Evolutionary conservation across 2,113 vertebrate species (phyloP).

Genomic region (Ahaetulla prasina): DNA sequence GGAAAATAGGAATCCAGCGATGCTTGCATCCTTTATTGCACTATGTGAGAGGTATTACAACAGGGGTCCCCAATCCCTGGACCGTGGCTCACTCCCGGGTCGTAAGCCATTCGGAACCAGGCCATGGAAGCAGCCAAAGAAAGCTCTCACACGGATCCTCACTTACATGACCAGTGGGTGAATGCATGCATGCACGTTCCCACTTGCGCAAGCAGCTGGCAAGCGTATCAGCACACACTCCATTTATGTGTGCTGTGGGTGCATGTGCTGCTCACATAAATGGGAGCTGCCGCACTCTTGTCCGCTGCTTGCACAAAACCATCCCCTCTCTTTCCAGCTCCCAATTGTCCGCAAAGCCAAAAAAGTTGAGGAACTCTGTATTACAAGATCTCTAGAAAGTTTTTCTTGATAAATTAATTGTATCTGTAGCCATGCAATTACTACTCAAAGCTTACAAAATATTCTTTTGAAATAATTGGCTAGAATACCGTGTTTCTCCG

Average conservation of each 20-base stretch:
- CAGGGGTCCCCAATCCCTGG: not conserved
- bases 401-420: not conserved
- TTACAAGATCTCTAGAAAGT: not conserved
- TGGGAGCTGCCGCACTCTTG: no score
- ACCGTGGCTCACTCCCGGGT: not conserved
- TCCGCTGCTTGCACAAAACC: no score
- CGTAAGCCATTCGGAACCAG: not conserved
- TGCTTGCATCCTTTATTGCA: not conserved
- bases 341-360: not conserved
- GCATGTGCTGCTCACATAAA: no score
- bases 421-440: not conserved
- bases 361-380: not conserved
- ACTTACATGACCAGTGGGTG: no score
- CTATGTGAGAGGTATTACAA: not conserved
- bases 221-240: no score
- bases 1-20: not conserved
- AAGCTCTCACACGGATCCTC: not conserved
- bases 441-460: not conserved
- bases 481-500: not conserved
- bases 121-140: not conserved
- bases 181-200: not conserved
- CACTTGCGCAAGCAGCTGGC: no score
- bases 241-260: not conserved
- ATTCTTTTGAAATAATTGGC: not conserved
- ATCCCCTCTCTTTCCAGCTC: no score